Conservation (phyloP, 2,888 invertebrate genomes). For the Lypha dubia region DNA sequence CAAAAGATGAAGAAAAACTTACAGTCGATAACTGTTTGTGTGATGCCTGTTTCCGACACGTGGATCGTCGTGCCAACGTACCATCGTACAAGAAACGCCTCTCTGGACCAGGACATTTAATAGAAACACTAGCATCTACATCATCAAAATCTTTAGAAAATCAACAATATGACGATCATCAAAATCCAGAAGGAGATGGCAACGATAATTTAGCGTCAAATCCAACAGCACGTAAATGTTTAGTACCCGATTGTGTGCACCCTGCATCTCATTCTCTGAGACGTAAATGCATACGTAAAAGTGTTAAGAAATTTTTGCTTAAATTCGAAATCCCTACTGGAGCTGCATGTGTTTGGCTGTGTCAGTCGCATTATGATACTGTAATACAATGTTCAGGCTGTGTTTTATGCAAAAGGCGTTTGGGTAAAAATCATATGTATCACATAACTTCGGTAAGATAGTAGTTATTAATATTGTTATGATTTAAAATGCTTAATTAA, state of each 20-base stretch:
- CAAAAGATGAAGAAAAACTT: slow-evolving; percentile 89
- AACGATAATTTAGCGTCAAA: slow-evolving; percentile 46
- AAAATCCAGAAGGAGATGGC: slow-evolving; percentile 60
- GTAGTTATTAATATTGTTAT: background rate
- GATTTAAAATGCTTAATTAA: background rate
- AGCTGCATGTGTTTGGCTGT: slow-evolving; percentile 86
- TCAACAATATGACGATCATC: slow-evolving; percentile 53
- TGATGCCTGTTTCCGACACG: slow-evolving; percentile 93
- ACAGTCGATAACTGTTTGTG: slow-evolving; percentile 93
- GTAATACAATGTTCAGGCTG: slow-evolving; percentile 90
- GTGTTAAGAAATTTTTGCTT: slow-evolving; percentile 86
- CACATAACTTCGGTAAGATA: slow-evolving; percentile 86
- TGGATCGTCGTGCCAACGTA: slow-evolving; percentile 91
- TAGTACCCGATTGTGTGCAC: slow-evolving; percentile 86
- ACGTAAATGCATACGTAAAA: slow-evolving; percentile 89
- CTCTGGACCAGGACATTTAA: slow-evolving; percentile 79
- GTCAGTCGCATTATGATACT: slow-evolving; percentile 88
- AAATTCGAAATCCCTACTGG: slow-evolving; percentile 87
- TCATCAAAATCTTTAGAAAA: slow-evolving; percentile 63
- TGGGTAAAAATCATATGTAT: slow-evolving; percentile 91
- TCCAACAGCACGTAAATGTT: slow-evolving; percentile 83
- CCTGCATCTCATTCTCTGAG: slow-evolving; percentile 87
- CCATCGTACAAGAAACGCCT: slow-evolving; percentile 87
- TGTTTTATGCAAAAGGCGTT: slow-evolving; percentile 89
- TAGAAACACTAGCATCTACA: slow-evolving; percentile 54